Evolutionary conservation across 1,140 invertebrate species (phyloP), one percentile per base, ranked within the genome.

Genomic region (Elysia chlorotica): DNA sequence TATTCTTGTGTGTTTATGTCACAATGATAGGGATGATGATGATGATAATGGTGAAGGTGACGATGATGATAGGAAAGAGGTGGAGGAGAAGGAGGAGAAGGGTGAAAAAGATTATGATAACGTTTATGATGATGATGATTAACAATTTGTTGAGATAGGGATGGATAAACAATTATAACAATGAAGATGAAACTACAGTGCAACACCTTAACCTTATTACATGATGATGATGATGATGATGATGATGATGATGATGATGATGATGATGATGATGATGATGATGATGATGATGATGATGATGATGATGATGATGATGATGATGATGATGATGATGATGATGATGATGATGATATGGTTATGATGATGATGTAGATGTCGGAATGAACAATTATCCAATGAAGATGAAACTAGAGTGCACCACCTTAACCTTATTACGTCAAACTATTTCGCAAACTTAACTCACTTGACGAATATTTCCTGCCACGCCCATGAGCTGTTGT

Each of bases 401-500:
- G n/a, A n/a, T n/a, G n/a, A n/a, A n/a, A n/a, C n/a, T n/a, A n/a
- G n/a, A n/a, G n/a, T n/a, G n/a, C n/a, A n/a, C n/a, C n/a, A 48
- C 10, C 10, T 48, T 48, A 48, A 48, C 41, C n/a, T 10, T 14
- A 48, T 48, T n/a, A 48, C n/a, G 10, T n/a, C n/a, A 48, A n/a
- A 14, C 23, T 31, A 1, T 37, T 37, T 25, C 6, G 61, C 30
- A 53, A n/a, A 35, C 35, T 36, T 19, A 6, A 63, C 80, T 80
- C 80, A 95, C 17, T 96, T 96, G 74, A 97, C 96, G 87, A 97
- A 97, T 21, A 96, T 92, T 87, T 97, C 95, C 76, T 93, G 91
- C 96, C 96, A 98, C 3, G 97, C 87, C 96, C 96, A 98, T 37
- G 94, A 93, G 81, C 83, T 84, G 74, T 97, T 96, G 74, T 97